phyloP scores from a whole-genome alignment of 1,140 invertebrate genomes.

The Liolophura sinensis region DNA sequence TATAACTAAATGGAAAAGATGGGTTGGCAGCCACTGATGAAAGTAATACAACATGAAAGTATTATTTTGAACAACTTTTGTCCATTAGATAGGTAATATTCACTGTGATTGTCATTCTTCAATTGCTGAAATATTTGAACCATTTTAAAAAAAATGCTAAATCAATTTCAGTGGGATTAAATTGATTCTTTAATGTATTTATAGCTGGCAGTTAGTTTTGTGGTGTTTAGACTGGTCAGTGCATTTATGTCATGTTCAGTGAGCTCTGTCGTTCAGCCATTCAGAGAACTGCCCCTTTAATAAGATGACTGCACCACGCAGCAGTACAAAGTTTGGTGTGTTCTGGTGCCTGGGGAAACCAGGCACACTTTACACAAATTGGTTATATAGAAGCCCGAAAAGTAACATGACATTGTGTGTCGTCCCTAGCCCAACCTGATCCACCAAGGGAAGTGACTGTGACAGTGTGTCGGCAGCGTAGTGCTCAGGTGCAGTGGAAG shows the following conservation, averaged over 20 bases:
- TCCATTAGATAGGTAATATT: too few relatives aligned
- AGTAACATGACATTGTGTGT: constrained; percentile 10
- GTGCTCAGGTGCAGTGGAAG: constrained; percentile 72
- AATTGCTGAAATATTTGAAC: too few relatives aligned
- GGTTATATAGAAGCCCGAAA: neutral
- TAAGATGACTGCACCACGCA: neutral
- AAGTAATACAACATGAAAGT: too few relatives aligned
- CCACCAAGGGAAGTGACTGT: constrained; percentile 69
- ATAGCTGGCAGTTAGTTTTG: too few relatives aligned
- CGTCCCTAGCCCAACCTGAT: constrained; percentile 83
- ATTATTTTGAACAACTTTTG: too few relatives aligned
- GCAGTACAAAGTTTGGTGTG: neutral
- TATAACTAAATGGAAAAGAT: too few relatives aligned
- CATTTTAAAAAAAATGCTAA: too few relatives aligned
- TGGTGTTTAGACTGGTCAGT: neutral
- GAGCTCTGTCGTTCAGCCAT: neutral
- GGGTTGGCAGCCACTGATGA: too few relatives aligned
- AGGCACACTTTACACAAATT: neutral
- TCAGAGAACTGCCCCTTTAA: neutral
- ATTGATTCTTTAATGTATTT: too few relatives aligned
- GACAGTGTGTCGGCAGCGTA: constrained; percentile 56
- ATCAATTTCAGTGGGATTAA: too few relatives aligned
- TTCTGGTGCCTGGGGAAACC: neutral
- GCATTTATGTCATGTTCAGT: neutral
- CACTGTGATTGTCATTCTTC: too few relatives aligned